Evolutionary conservation across 1,140 invertebrate species (phyloP).

Genomic region (Drosophila quadrilineata): DNA sequence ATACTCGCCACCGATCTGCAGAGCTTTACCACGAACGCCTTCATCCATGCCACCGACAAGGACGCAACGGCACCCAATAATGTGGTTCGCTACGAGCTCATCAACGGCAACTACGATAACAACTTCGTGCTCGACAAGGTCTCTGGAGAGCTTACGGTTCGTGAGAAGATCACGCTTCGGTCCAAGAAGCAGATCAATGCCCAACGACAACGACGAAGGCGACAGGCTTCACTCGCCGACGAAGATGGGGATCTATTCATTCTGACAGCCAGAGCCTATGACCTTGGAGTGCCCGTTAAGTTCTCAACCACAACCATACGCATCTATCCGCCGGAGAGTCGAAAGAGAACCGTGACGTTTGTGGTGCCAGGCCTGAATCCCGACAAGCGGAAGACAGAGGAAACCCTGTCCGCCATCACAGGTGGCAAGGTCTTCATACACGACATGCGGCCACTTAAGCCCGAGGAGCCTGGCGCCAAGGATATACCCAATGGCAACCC

Average conservation of each 20-base stretch:
- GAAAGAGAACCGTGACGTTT: conserved; percentile 88
- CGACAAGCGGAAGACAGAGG: conserved; percentile 87
- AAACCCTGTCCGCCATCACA: conserved; percentile 88
- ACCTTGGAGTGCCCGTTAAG: conserved; percentile 89
- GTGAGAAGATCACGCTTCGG: conserved; percentile 60
- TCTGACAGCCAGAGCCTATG: conserved; percentile 88
- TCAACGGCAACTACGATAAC: conserved; percentile 89
- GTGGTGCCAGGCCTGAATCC: conserved; percentile 88
- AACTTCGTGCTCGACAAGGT: conserved; percentile 90
- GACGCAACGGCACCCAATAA: conserved; percentile 94
- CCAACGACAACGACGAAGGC: no score
- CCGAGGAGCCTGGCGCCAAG: conserved; percentile 67
- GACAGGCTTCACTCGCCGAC: conserved; percentile 56
- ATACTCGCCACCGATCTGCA: conserved; percentile 87
- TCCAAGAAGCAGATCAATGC: conserved; percentile 74
- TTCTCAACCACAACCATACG: conserved; percentile 86
- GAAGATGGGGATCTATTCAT: conserved; percentile 84
- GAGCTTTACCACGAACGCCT: conserved; percentile 87
- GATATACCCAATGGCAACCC: conserved; percentile 52
- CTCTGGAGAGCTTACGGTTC: conserved; percentile 85
- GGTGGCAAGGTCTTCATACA: conserved; percentile 89
- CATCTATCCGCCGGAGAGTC: conserved; percentile 86
- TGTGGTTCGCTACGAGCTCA: conserved; percentile 91
- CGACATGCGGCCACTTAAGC: conserved; percentile 86
- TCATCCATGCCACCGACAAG: conserved; percentile 90